Percentiles rank a stretch among this genome's conserved stretches.
These are phyloP conservation scores for Pachypsylla venusta DNA, from an alignment of 1,140 invertebrate genomes.

Conservation along the genomic window DNA sequence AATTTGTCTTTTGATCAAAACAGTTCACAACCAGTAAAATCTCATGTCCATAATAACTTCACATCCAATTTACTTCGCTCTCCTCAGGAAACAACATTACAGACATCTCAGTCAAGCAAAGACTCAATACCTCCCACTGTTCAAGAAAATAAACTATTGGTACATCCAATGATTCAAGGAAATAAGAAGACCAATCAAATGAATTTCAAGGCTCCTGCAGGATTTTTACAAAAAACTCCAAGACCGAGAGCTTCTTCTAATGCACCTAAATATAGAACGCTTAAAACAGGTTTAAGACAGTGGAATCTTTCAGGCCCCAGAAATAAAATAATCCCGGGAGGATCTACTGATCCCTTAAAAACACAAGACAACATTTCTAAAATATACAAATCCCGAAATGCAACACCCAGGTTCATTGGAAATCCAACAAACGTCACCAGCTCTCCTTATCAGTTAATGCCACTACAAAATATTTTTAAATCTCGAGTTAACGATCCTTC, in stretches of 20 bases:
- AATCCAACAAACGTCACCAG: neutral
- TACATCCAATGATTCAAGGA: too few species aligned
- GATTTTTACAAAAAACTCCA: neutral
- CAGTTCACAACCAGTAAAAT: too few species aligned
- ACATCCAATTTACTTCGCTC: too few species aligned
- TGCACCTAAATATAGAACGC: slow-evolving; percentile 39
- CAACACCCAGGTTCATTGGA: neutral
- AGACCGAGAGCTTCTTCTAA: slow-evolving; percentile 19
- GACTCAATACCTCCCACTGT: too few species aligned
- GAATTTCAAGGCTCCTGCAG: too few species aligned
- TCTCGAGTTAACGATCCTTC: slow-evolving; percentile 25
- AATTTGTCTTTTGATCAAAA: slow-evolving; percentile 7
- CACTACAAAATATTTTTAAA: neutral
- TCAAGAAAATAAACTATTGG: too few species aligned
- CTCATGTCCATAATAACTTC: too few species aligned
- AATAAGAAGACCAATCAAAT: too few species aligned
- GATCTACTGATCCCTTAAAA: slow-evolving; percentile 39
- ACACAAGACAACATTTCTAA: slow-evolving; percentile 34
- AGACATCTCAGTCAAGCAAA: too few species aligned
- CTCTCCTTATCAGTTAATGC: too few species aligned
- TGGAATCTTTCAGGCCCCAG: slow-evolving; percentile 42
- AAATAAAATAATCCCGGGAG: slow-evolving; percentile 34
- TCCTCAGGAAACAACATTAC: too few species aligned
- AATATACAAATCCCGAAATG: slow-evolving; percentile 41
- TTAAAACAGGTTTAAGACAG: slow-evolving; percentile 38